Evolutionary conservation across 1,140 invertebrate genomes (phyloP), one percentile per base, ranked within the genome.

Genomic region (Drosophila persimilis): DNA sequence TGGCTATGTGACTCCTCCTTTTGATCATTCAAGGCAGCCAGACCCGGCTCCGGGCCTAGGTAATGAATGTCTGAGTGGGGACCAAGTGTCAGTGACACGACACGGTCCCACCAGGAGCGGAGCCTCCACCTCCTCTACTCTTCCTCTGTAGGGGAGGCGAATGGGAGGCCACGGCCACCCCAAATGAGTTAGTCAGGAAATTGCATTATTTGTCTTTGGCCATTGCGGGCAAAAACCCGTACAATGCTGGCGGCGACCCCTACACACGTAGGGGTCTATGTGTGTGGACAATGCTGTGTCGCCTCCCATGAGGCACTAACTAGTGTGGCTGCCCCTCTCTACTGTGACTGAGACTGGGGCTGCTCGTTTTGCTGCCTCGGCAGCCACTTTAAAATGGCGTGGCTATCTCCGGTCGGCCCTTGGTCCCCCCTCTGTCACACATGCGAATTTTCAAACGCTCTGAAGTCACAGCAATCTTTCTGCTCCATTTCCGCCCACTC

Each of bases 121-220:
- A 26, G 3, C 0, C 24, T 26, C 24, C 24, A 26, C 24, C 24
- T 26, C 24, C 24, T 26, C 24, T 47, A 8, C 24, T 26, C 47
- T 26, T 22, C 41, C 17, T 47, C 48, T 29, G 17, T 15, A 4
- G 35, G 1, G 9, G 0, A 2, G 35, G 1, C 11, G 4, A 2
- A 11, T 13, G 35, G 35, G 35, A 13, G 11, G 35, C 31, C 15
- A 31, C 22, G 22, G 6, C 70, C 69, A 54, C 60, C 83, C 83
- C 78, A 88, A 88, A 88, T 88, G 83, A 88, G 83, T 88, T 88
- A 88, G 83, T 83, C 83, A 73, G 83, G 83, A 88, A 88, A 88
- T 88, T 88, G 83, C 83, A 88, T 88, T 88, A 88, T 88, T 88
- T 88, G 83, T 88, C 83, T 88, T 88, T 88, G 78, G 83, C 63